Evolutionary conservation across 1,140 invertebrate species (phyloP).

Genomic region (Meloidogyne hapla): DNA sequence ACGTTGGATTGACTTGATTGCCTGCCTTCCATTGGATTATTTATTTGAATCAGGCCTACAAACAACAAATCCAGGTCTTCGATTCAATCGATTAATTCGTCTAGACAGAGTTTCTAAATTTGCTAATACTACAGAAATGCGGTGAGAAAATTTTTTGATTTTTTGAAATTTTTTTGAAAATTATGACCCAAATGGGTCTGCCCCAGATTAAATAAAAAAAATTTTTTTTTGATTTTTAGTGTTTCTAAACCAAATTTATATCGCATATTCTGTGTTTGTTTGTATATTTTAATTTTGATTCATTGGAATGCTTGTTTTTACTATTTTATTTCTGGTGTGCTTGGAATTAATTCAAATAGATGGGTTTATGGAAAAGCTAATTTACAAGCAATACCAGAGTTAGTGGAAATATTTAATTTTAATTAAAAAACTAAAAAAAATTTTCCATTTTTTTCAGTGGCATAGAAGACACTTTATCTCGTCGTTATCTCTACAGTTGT

Average conservation of each 20-base stretch:
- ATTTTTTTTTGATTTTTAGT: conserved; percentile 70
- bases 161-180: background rate
- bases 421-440: too few species aligned
- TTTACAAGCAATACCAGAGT: conserved; percentile 54
- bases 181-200: background rate
- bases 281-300: conserved; percentile 87
- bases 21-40: conserved; percentile 11
- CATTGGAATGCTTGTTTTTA: conserved; percentile 96
- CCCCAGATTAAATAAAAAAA: conserved; percentile 70
- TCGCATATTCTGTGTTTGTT: conserved; percentile 68
- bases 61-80: conserved; percentile 23
- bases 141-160: background rate
- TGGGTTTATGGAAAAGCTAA: conserved; percentile 73
- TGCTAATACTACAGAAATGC: conserved; percentile 22
- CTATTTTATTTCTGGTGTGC: conserved; percentile 79
- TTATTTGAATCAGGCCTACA: conserved; percentile 10
- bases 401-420: conserved; percentile 15
- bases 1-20: conserved; percentile 7
- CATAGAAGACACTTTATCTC: conserved; percentile 45
- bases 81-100: conserved; percentile 20
- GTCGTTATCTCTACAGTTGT: conserved; percentile 76
- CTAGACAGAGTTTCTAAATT: conserved; percentile 4
- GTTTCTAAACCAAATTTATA: conserved; percentile 75
- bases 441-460: conserved; percentile 45
- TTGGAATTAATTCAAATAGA: conserved; percentile 81